Base-by-base conservation (phyloP, 64 coral and sea anemone genomes). In the Actinia equina region DNA sequence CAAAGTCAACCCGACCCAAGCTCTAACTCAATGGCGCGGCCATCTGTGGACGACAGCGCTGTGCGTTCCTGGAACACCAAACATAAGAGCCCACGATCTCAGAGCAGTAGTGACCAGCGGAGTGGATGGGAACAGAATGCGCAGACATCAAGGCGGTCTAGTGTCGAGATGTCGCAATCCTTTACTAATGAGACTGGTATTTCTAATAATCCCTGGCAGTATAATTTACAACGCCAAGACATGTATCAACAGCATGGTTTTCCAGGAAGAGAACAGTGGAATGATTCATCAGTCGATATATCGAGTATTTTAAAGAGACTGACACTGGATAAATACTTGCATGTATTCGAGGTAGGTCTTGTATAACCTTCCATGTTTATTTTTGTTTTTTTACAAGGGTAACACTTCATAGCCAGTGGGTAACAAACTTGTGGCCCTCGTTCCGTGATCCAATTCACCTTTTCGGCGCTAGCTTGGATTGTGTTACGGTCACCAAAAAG, bases 21-120 rank as follows among this genome's bases (percentile, higher is more conserved):
- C 62, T 86, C 90, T 19, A 91, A 84, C 1, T 81, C 94, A 20
- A 59, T 89, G 23, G 83, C 85, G 11, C 88, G 84, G 53, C 93
- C 97, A 46, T 92, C 90, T 22, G 83, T 90, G 53, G 93, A 95
- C 42, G 93, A 92, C 46, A 93, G 89, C 49, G 92, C 88, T 13
- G 89, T 93, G 10, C 89, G 84, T 16, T 93, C 94, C 18, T 96
- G 94, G 94, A 70, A 87, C 18, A 85, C 90, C 53, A 96, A 96
- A 37, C 87, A 93, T 42, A 96, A 92, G 79, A 96, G 94, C 61
- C 94, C 94, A 64, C 94, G 94, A 3, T 93, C 91, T 20, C 61
- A 86, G 42, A 96, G 94, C 74, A 92, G 86, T 37, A 84, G 91
- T 74, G 94, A 96, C 9, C 84, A 86, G 49, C 80, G 91, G 0